A percentile compares a stretch with the other conserved stretches of the same genome.
phyloP scores from a whole-genome alignment of 2,797 vertebrate genomes.

The Poecilia wingei region DNA sequence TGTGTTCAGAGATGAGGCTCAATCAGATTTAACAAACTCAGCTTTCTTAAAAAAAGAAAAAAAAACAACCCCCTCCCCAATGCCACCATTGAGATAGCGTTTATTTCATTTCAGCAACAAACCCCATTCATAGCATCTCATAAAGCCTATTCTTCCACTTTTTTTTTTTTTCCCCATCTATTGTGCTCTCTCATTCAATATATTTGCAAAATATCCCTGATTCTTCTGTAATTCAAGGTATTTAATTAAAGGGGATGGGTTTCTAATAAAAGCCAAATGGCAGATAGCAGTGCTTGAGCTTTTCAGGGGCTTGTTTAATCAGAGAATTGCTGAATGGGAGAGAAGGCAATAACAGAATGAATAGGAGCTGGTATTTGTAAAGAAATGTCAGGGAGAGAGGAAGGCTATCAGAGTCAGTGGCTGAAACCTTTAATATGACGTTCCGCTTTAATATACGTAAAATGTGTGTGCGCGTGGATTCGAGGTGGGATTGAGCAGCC shows the following conservation, averaged over 20 bases:
- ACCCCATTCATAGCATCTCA: constrained; percentile 65
- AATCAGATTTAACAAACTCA: constrained; percentile 36
- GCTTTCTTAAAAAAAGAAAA: constrained; percentile 21
- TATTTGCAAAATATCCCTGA: constrained; percentile 71
- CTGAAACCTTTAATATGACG: constrained; percentile 64
- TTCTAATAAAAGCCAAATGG: constrained; percentile 81
- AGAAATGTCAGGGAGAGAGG: constrained; percentile 78
- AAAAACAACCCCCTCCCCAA: constrained; percentile 9
- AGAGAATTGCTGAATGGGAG: constrained; percentile 69
- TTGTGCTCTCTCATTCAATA: constrained; percentile 69
- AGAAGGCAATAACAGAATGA: constrained; percentile 77
- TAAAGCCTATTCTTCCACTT: constrained; percentile 52
- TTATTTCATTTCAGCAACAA: constrained; percentile 60
- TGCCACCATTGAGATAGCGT: constrained; percentile 51
- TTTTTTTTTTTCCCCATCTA: constrained; percentile 28
- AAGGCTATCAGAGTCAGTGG: constrained; percentile 66
- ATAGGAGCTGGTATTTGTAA: constrained; percentile 80
- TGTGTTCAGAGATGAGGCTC: constrained; percentile 22
- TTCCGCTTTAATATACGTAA: constrained; percentile 66
- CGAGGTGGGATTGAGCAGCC: constrained; percentile 36
- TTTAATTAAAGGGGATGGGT: constrained; percentile 76
- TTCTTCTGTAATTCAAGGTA: constrained; percentile 74
- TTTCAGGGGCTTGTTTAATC: constrained; percentile 75
- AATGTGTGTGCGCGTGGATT: constrained; percentile 54
- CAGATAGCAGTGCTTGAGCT: constrained; percentile 72